Conservation (phyloP, 2,113 vertebrate genomes). For the Myodes glareolus region DNA sequence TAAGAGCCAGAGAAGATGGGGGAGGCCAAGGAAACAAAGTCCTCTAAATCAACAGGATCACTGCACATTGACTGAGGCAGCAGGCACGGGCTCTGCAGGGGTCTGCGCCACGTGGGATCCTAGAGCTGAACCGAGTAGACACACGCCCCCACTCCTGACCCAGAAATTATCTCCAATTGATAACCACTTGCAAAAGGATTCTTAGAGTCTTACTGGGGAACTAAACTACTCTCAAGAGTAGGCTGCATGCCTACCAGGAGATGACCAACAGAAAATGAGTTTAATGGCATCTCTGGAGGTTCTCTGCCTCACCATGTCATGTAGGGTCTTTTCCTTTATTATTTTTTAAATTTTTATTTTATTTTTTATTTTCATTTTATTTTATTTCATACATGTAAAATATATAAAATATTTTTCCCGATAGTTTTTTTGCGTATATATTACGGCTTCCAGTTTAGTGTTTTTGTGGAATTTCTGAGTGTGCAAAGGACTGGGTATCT, state of each 20-base stretch:
- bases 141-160: accelerated
- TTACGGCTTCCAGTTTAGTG: background rate
- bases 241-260: background rate
- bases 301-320: background rate
- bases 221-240: background rate
- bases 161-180: background rate
- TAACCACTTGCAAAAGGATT: background rate
- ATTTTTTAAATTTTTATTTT: background rate
- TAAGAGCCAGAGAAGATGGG: background rate
- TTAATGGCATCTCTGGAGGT: background rate
- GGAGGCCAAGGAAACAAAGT: background rate
- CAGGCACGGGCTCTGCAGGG: background rate
- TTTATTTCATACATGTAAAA: background rate
- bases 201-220: background rate
- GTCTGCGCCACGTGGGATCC: background rate
- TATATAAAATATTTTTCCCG: background rate
- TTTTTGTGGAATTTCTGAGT: background rate
- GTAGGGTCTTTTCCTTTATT: background rate
- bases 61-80: background rate
- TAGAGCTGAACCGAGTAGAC: background rate
- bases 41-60: background rate
- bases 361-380: background rate
- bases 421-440: background rate
- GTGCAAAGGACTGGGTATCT: background rate
- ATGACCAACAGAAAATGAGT: background rate